Conservation (phyloP, 2,888 invertebrate species). For the Zaprionus lineosus region DNA sequence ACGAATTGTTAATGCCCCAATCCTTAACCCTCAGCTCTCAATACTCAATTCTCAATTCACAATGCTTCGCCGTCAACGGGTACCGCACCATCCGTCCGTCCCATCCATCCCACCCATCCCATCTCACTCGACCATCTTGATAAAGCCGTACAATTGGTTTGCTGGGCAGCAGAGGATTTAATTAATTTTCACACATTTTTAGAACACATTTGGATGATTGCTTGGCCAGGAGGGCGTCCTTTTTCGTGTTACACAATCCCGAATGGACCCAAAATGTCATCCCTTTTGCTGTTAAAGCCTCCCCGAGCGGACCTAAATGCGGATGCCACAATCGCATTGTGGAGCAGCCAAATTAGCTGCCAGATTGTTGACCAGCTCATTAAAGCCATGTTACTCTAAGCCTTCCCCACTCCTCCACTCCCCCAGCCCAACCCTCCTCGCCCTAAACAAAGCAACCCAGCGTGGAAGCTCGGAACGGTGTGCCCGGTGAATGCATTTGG, state of each 20-base stretch:
- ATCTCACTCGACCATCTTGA: no score
- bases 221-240: not conserved
- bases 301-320: not conserved
- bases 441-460: no score
- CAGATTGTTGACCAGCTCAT: constrained; percentile 56
- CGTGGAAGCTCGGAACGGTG: not conserved
- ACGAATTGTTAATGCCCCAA: no score
- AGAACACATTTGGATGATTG: not conserved
- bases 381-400: constrained; percentile 65
- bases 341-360: constrained; percentile 19
- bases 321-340: constrained; percentile 20
- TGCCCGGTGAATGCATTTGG: constrained; percentile 28
- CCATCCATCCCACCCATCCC: no score
- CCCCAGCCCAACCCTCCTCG: no score
- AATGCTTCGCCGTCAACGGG: no score
- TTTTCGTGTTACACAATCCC: not conserved
- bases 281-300: not conserved
- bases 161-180: no score
- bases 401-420: no score
- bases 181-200: constrained; percentile 18
- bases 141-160: not conserved
- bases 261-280: not conserved
- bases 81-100: no score
- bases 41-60: no score
- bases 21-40: no score